Conservation (phyloP, 2,797 vertebrate species). For the Pipistrellus pipistrellus region DNA sequence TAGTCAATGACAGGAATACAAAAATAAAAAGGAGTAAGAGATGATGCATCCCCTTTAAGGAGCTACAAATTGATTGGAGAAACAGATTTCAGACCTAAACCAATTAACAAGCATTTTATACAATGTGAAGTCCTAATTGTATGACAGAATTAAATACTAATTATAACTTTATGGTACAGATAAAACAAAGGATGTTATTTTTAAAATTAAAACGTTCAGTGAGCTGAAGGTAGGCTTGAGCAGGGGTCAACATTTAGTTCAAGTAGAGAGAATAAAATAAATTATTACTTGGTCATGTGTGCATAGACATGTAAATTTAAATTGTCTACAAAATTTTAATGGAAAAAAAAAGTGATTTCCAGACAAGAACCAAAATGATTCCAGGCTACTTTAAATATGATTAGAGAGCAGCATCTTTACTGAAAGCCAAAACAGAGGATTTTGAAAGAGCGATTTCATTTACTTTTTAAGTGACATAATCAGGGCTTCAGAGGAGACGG, state of each 20-base stretch:
- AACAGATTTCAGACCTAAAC: slow-evolving; percentile 52
- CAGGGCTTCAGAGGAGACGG: background rate
- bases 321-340: slow-evolving; percentile 48
- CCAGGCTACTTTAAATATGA: background rate
- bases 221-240: slow-evolving; percentile 30
- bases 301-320: slow-evolving; percentile 1
- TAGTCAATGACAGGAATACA: slow-evolving; percentile 51
- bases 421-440: background rate
- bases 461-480: slow-evolving; percentile 35
- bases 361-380: slow-evolving; percentile 12
- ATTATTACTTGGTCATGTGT: slow-evolving; percentile 27
- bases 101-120: slow-evolving; percentile 40
- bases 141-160: slow-evolving; percentile 27
- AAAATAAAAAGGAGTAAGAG: background rate
- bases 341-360: slow-evolving; percentile 48
- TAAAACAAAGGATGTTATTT: slow-evolving; percentile 52
- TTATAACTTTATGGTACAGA: slow-evolving; percentile 42
- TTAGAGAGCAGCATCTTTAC: slow-evolving; percentile 12
- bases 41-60: slow-evolving; percentile 25
- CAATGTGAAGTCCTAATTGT: slow-evolving; percentile 27
- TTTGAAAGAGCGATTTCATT: slow-evolving; percentile 50
- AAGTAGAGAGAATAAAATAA: slow-evolving; percentile 1
- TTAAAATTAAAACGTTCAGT: slow-evolving; percentile 29
- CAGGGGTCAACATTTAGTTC: slow-evolving; percentile 5
- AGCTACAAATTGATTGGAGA: background rate